Evolutionary conservation across 1,140 invertebrate species (phyloP).

Genomic region (Uloborus diversus): DNA sequence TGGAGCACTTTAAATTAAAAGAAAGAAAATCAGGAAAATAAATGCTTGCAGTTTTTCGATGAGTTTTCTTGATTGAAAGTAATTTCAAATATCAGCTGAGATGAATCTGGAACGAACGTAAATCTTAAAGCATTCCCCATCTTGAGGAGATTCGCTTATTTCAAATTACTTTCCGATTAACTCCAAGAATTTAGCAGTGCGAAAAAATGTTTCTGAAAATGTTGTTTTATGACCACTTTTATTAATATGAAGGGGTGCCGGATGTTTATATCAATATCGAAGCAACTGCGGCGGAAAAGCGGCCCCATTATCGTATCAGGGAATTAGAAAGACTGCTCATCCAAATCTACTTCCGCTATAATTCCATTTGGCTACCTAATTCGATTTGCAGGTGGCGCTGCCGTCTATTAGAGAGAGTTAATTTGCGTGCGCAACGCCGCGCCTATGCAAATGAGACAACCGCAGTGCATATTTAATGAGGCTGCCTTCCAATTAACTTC

Average conservation of each 20-base stretch:
- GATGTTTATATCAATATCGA: conserved; percentile 48
- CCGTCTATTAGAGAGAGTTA: conserved; percentile 44
- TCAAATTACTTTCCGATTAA: too few species aligned
- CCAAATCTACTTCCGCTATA: conserved; percentile 45
- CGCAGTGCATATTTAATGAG: conserved; percentile 55
- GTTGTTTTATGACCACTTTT: conserved; percentile 9
- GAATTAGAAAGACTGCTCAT: conserved; percentile 44
- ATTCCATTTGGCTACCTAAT: conserved; percentile 47
- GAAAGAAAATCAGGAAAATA: too few species aligned
- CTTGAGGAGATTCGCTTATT: too few species aligned
- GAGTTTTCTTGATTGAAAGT: too few species aligned
- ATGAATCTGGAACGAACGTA: too few species aligned
- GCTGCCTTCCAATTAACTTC: conserved; percentile 32
- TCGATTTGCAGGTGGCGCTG: conserved; percentile 52
- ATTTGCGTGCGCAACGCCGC: conserved; percentile 49
- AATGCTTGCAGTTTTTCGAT: too few species aligned
- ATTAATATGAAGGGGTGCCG: conserved; percentile 29
- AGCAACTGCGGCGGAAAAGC: conserved; percentile 27
- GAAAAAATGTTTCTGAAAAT: too few species aligned
- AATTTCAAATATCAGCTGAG: too few species aligned
- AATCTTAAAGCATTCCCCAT: too few species aligned
- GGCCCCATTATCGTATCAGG: conserved; percentile 52
- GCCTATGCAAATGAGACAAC: conserved; percentile 52
- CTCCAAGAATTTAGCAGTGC: too few species aligned
- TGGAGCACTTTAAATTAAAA: too few species aligned